Conservation (phyloP, 2,888 invertebrate species). For the Oscheius myriophilus region DNA sequence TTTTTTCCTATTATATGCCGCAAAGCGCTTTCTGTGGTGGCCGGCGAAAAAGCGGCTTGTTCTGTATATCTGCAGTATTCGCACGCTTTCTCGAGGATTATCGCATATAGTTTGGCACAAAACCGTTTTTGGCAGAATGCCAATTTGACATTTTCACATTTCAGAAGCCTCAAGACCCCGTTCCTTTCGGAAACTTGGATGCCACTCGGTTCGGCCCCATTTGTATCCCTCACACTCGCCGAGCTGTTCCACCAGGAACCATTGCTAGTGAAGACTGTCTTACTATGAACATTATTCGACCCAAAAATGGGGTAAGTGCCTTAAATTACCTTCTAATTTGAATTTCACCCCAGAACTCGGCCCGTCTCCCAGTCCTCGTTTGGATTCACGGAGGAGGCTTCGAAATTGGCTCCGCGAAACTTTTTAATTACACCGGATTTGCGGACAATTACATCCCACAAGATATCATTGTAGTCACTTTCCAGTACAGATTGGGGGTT, state of each 20-base stretch:
- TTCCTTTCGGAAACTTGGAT: constrained; percentile 12
- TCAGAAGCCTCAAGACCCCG: constrained; percentile 22
- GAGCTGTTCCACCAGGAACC: not conserved
- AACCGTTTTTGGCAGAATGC: too few relatives aligned
- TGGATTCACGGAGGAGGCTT: constrained; percentile 96
- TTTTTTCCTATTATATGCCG: too few relatives aligned
- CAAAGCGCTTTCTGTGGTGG: too few relatives aligned
- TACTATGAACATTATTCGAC: constrained; percentile 24
- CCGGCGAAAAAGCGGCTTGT: too few relatives aligned
- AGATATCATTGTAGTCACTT: constrained; percentile 29
- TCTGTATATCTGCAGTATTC: too few relatives aligned
- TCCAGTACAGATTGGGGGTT: constrained; percentile 27
- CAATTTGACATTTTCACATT: too few relatives aligned
- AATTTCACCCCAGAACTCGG: not conserved
- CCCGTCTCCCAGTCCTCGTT: constrained; percentile 85
- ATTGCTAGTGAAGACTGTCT: constrained; percentile 23
- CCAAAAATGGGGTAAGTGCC: constrained; percentile 14
- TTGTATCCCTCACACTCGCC: constrained; percentile 22
- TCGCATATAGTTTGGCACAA: too few relatives aligned
- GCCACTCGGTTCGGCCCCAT: constrained; percentile 10
- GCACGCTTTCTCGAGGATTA: too few relatives aligned
- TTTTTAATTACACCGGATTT: constrained; percentile 13
- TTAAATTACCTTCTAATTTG: too few relatives aligned
- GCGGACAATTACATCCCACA: constrained; percentile 28
- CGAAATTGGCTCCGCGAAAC: constrained; percentile 77